Base-by-base conservation (phyloP, 35 echinoderm and acorn worm genomes). In the Diadema setosum region DNA sequence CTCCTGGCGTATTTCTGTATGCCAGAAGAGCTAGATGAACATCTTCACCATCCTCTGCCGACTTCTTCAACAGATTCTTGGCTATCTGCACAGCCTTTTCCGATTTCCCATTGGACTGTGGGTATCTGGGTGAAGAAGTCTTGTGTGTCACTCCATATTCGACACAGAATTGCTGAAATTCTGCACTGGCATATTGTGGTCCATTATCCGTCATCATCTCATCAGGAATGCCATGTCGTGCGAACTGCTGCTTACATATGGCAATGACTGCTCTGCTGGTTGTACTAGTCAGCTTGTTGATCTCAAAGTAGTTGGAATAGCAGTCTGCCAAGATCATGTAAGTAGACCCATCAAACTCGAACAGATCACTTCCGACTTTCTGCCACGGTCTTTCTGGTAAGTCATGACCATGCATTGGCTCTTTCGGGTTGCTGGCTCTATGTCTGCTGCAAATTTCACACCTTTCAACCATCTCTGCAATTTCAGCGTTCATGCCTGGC, bases 401-500 rank as follows among this genome's bases (percentile, higher is more conserved):
- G 26, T 56, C 49, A 91, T 91, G 90, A 16, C 25, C 48, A 43
- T 56, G 30, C 70, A 91, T 41, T 58, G 67, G 84, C 33, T 91
- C 83, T 25, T 86, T 86, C 21, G 57, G 64, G 33, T 88, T 88
- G 30, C 61, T 61, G 40, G n/a, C n/a, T n/a, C n/a, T n/a, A n/a
- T n/a, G n/a, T n/a, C n/a, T n/a, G n/a, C n/a, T n/a, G n/a, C n/a
- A 89, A 8, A 89, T 70, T 2, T 89, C 63, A 94, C 91, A 89
- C 5, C 32, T 41, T 39, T 65, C 40, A 26, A 94, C 48, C 23
- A n/a, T n/a, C n/a, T n/a, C n/a, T n/a, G n/a, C 52, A n/a, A n/a
- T n/a, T n/a, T n/a, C n/a, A n/a, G n/a, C n/a, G n/a, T 9, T n/a
- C n/a, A n/a, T n/a, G n/a, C n/a, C n/a, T n/a, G n/a, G n/a, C n/a